These are phyloP conservation scores for Papilio polyxenes DNA, from an alignment of 1,140 invertebrate genomes.

Conservation along the genomic window DNA sequence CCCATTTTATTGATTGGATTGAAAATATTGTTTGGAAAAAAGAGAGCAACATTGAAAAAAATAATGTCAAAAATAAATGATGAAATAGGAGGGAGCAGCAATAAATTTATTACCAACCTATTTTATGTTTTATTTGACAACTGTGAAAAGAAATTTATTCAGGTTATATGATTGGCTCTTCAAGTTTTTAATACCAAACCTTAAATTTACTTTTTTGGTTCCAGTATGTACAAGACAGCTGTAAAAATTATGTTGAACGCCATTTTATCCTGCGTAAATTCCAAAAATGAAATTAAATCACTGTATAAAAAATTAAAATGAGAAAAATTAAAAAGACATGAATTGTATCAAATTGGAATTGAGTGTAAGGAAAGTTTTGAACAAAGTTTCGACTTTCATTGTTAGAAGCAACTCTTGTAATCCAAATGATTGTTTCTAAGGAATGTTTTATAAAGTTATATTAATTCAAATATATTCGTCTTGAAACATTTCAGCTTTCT, in stretches of 20 bases:
- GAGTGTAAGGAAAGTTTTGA: neutral
- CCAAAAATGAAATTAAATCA: no score
- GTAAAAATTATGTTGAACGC: no score
- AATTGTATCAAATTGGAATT: neutral
- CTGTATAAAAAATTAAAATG: no score
- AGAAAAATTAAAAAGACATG: neutral
- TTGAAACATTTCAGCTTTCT: neutral
- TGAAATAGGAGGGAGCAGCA: no score
- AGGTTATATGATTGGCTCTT: no score
- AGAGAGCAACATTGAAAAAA: neutral
- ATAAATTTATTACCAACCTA: no score
- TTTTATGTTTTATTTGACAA: no score
- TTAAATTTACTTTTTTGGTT: no score
- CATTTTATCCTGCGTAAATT: no score
- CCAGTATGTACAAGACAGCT: no score
- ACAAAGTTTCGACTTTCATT: conserved; percentile 11
- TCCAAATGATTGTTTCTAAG: neutral
- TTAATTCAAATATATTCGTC: neutral
- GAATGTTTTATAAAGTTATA: neutral
- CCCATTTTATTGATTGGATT: conserved; percentile 42
- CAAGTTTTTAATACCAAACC: no score
- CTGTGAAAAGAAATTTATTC: no score
- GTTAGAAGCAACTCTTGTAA: neutral
- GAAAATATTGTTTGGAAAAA: conserved; percentile 41
- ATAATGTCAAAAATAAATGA: neutral